Base-by-base conservation (phyloP, 2,888 invertebrate species). In the Pammene aurita region DNA sequence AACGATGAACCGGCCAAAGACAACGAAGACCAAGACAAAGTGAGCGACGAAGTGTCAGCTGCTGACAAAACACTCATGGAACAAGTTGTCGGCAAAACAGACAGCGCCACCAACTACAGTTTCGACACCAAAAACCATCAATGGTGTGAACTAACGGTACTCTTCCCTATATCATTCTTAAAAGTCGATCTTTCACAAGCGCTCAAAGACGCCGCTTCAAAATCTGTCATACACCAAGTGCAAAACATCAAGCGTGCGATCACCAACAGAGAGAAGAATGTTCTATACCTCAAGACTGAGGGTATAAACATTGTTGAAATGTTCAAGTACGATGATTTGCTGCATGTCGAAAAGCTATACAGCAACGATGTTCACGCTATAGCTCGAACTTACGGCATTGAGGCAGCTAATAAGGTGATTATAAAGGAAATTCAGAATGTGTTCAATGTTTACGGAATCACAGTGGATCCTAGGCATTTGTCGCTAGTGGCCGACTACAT, bases 381-480 rank as follows among this genome's bases (percentile, higher is more conserved):
- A 78, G 97, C 98, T 0, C 93, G 95, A 70, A 97, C 96, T 0
- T 99, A 98, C 81, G 99, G 99, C 0, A 98, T 99, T 73, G 99
- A 99, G 92, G 99, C 99, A 0, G 99, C 98, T 0, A 94, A 95
- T 61, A 95, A 95, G 85, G 97, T 97, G 2, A 96, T 99, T 67
- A 96, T 98, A 11, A 97, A 96, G 89, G 99, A 99, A 93, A 96
- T 99, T 56, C 95, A 96, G 84, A 97, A 97, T 82, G 99, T 99
- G 42, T 99, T 99, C 87, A 96, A 96, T 76, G 98, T 98, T 0
- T 99, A 99, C 80, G 99, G 99, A 35, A 99, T 99, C 79, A 95
- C 95, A 9, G 98, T 99, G 4, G 98, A 99, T 89, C 96, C 97
- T 0, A 94, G 99, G 34, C 99, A 99, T 94, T 93, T 99, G 79